Percentiles rank a stretch among this genome's conserved stretches.
These are phyloP conservation scores for Neodiprion pinetum DNA, from an alignment of 1,140 invertebrate species.

Conservation along the genomic window DNA sequence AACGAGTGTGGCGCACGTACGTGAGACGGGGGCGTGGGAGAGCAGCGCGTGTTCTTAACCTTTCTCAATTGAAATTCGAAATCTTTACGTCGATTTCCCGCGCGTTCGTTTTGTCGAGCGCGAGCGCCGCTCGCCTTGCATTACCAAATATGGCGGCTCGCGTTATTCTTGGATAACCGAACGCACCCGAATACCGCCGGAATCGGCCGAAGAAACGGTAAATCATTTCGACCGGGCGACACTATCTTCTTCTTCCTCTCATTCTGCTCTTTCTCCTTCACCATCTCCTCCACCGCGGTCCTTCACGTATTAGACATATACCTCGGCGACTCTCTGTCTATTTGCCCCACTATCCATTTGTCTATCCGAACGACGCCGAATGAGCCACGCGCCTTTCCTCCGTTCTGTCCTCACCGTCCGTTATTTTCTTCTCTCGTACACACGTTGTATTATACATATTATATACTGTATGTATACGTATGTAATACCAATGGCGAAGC, in stretches of 20 bases:
- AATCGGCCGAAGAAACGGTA: background rate
- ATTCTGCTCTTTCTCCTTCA: too few relatives aligned
- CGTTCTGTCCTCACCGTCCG: too few relatives aligned
- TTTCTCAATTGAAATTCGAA: background rate
- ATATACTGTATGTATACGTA: too few relatives aligned
- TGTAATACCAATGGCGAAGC: too few relatives aligned
- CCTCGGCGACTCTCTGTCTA: background rate
- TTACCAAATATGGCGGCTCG: slow-evolving; percentile 2
- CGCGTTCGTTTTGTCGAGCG: background rate
- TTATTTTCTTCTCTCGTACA: too few relatives aligned
- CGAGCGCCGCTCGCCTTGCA: background rate
- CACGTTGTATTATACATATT: too few relatives aligned
- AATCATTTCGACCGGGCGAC: background rate
- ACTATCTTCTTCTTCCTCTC: background rate
- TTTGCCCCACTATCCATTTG: background rate
- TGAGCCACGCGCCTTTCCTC: too few relatives aligned
- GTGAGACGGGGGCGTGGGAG: background rate
- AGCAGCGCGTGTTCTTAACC: background rate
- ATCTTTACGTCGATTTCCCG: background rate
- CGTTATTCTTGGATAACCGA: slow-evolving; percentile 7
- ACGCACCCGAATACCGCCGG: background rate
- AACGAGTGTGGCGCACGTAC: too few relatives aligned
- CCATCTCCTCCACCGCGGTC: too few relatives aligned
- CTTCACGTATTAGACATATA: too few relatives aligned
- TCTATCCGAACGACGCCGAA: background rate